Evolutionary conservation across 2,113 vertebrate genomes (phyloP).

Genomic region (Megaceryle maxima): DNA sequence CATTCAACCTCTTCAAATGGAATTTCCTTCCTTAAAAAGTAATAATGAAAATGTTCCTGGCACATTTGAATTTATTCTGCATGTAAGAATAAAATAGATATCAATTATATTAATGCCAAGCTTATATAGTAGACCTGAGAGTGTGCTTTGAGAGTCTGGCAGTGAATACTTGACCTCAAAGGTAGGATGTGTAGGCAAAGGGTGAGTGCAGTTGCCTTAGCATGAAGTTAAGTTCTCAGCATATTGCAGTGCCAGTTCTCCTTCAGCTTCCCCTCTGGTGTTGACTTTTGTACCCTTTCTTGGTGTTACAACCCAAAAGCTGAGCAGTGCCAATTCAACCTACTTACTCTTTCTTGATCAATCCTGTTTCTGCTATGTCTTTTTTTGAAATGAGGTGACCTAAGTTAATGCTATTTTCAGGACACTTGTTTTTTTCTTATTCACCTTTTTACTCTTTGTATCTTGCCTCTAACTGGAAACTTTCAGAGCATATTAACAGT

Average conservation of each 20-base stretch:
- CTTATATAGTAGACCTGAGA: fast-evolving
- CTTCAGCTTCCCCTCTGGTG: not conserved
- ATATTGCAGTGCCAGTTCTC: not conserved
- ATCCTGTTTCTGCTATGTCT: not conserved
- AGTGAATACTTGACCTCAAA: not conserved
- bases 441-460: not conserved
- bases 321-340: not conserved
- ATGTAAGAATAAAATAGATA: not conserved
- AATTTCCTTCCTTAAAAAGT: not conserved
- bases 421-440: not conserved
- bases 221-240: not conserved
- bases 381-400: not conserved
- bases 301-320: not conserved
- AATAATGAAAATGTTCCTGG: not conserved
- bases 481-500: not conserved
- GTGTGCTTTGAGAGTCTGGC: not conserved
- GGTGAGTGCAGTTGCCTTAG: not conserved
- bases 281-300: not conserved
- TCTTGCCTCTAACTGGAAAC: not conserved
- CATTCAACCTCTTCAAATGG: not conserved
- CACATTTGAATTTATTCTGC: not conserved
- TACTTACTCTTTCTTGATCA: not conserved
- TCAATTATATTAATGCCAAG: not conserved
- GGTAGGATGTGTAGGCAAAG: not conserved
- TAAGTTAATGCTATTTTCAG: not conserved